These are phyloP conservation scores for Hirudo medicinalis DNA, from an alignment of 1,140 invertebrate genomes.

Conservation along the genomic window DNA sequence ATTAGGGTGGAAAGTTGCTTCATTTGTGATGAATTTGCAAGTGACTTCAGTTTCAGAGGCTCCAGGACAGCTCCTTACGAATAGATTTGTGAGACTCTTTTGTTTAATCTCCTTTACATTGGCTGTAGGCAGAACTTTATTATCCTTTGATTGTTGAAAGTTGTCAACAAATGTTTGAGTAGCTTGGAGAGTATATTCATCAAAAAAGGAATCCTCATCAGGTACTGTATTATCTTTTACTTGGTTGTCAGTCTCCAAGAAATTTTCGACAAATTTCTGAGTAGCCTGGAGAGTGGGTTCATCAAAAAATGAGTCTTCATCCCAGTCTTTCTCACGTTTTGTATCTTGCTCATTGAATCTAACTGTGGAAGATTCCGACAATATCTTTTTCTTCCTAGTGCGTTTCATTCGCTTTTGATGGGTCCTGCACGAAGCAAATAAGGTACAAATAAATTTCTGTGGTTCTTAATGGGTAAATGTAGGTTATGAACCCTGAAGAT, in stretches of 20 bases:
- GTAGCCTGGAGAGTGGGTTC: background rate
- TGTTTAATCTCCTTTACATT: background rate
- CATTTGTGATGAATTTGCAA: too few species aligned
- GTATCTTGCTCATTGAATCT: background rate
- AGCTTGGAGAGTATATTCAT: too few species aligned
- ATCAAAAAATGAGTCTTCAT: slow-evolving; percentile 10
- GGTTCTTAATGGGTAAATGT: too few species aligned
- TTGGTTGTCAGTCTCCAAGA: background rate
- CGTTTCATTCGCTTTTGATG: background rate
- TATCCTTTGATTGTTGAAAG: background rate
- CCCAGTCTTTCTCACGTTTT: background rate
- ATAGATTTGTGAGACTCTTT: background rate
- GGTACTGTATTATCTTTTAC: background rate
- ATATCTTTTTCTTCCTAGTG: background rate
- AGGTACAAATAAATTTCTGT: too few species aligned
- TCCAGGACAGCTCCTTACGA: too few species aligned
- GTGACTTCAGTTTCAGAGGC: too few species aligned
- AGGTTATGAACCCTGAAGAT: too few species aligned
- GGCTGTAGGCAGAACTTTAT: background rate
- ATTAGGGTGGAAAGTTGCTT: too few species aligned
- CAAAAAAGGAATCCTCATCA: background rate
- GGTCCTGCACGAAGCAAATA: background rate
- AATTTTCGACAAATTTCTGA: background rate
- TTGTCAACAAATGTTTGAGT: background rate
- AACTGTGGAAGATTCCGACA: background rate